Conservation (phyloP, 1,140 invertebrate species). For the Steinernema khuongi region DNA sequence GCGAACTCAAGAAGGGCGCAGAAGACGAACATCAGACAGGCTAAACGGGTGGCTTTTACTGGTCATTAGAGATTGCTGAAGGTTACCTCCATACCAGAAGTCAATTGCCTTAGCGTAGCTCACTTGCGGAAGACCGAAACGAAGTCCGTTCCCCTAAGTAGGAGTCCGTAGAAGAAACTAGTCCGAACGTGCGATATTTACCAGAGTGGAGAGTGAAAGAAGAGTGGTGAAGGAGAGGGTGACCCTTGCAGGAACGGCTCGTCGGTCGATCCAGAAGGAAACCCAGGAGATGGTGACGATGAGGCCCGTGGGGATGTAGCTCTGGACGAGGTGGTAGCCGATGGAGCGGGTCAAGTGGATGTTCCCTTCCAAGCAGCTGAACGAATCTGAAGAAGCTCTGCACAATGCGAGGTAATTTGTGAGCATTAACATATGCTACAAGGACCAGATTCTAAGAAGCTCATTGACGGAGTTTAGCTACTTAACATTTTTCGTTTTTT, state of each 20-base stretch:
- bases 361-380: conserved; percentile 67
- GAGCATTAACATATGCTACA: no score
- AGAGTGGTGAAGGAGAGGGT: conserved; percentile 88
- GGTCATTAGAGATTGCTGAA: background rate
- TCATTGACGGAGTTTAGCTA: no score
- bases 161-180: background rate
- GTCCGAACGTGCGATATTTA: conserved; percentile 18
- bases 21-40: conserved; percentile 79
- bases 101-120: conserved; percentile 47
- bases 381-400: conserved; percentile 63
- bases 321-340: conserved; percentile 78
- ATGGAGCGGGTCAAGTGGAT: conserved; percentile 77
- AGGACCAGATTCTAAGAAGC: no score
- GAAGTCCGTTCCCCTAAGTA: conserved; percentile 76
- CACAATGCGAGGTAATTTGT: no score
- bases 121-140: conserved; percentile 67
- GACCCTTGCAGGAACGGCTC: conserved; percentile 83
- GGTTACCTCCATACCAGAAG: conserved; percentile 40
- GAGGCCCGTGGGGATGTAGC: conserved; percentile 70
- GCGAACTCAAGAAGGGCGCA: conserved; percentile 87
- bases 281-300: conserved; percentile 97
- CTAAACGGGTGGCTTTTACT: conserved; percentile 14
- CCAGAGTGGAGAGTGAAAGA: conserved; percentile 86
- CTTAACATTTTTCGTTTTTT: no score
- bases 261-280: conserved; percentile 91